These are phyloP conservation scores for Acanthoscelides obtectus DNA, from an alignment of 2,888 invertebrate genomes.

Conservation along the genomic window DNA sequence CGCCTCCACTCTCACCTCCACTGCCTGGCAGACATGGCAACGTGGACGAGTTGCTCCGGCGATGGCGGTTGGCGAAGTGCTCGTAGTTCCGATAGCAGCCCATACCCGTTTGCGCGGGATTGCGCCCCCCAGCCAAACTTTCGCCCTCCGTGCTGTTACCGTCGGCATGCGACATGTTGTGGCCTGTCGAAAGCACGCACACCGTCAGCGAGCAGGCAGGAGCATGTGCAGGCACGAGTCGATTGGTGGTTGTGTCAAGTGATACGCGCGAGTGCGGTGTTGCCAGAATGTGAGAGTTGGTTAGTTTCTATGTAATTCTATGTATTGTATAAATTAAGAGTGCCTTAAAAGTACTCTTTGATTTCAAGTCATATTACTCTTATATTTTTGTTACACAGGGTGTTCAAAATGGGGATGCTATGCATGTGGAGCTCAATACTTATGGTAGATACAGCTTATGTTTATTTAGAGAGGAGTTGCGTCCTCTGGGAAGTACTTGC, in stretches of 20 bases:
- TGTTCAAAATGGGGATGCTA: too few species aligned
- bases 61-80: conserved; percentile 55
- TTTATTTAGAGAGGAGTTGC: too few species aligned
- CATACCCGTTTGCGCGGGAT: conserved; percentile 67
- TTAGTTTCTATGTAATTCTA: too few species aligned
- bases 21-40: conserved; percentile 48
- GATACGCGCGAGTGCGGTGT: not conserved
- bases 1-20: conserved; percentile 28
- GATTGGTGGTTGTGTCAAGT: not conserved
- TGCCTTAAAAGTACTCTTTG: too few species aligned
- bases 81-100: conserved; percentile 78
- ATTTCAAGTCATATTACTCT: too few species aligned
- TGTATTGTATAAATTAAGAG: too few species aligned
- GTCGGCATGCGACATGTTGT: conserved; percentile 86
- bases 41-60: conserved; percentile 51
- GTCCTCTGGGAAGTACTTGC: too few species aligned
- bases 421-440: too few species aligned
- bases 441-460: too few species aligned
- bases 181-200: conserved; percentile 60
- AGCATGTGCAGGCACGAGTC: not conserved
- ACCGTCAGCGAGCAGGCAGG: conserved; percentile 2
- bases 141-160: conserved; percentile 75
- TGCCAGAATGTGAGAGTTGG: too few species aligned
- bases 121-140: conserved; percentile 52
- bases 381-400: too few species aligned